Base-by-base conservation (phyloP, 1,140 invertebrate species). In the Dysdera silvatica region DNA sequence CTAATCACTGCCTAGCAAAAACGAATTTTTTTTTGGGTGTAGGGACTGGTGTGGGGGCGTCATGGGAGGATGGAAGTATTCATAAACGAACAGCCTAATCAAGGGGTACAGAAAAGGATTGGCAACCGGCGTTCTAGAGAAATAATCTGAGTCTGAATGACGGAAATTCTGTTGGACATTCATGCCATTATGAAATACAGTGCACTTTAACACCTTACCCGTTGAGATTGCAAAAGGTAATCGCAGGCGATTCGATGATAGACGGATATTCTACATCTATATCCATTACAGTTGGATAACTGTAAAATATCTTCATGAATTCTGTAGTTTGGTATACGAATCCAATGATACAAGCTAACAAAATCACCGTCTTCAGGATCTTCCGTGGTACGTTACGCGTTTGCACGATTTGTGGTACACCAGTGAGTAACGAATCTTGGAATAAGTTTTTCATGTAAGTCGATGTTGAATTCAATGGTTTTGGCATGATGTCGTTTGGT, bases 201-300 rank as follows among this genome's bases (percentile, higher is more conserved):
- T n/a, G n/a, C n/a, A n/a, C n/a, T n/a, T n/a, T n/a, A n/a, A n/a
- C n/a, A n/a, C n/a, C 37, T 40, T 16, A 40, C 61, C 61, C 61
- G 35, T 63, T 63, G 10, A 56, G 32, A 32, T 63, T 63, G 52
- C 61, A 63, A 29, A 33, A 56, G 2, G 61, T 63, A 8, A 63
- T 63, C 2, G 61, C 61, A 7, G 61, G 61, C 0, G 61, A 49
- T 16, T 63, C 61, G 20, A 63, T 57, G 18, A 37, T 12, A 37
- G 48, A 51, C 14, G 61, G 61, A 16, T 49, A 63, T 29, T 55
- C 61, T 16, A 63, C 54, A 2, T 57, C 52, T 14, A 63, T 57
- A 23, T 63, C 61, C n/a, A 63, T 28, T n/a, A 56, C 54, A 3
- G 61, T 63, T 3, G 61, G 61, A 33, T 63, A 63, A 10, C 47